Conservation (phyloP, 2,113 vertebrate genomes). For the Rissa tridactyla region DNA sequence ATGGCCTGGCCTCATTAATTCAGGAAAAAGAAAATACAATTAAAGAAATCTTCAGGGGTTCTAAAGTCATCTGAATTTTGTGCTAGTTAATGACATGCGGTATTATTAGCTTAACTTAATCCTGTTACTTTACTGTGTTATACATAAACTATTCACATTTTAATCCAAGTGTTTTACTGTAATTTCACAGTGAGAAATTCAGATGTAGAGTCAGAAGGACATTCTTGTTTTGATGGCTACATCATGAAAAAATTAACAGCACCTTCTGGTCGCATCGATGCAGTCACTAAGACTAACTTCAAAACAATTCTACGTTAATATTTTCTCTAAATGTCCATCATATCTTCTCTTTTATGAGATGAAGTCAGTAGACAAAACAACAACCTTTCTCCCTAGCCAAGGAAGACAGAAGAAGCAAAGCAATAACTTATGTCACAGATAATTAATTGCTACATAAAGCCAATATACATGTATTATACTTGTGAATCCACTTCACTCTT, state of each 20-base stretch:
- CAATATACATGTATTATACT: not conserved
- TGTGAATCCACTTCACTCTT: not conserved
- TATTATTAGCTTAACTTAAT: conserved; percentile 64
- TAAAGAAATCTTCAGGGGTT: conserved; percentile 67
- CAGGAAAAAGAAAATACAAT: conserved; percentile 68
- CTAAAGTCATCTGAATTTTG: conserved; percentile 67
- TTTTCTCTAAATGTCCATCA: not conserved
- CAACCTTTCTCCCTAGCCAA: not conserved
- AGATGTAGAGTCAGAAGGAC: not conserved
- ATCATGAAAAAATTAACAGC: not conserved
- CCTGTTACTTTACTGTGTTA: conserved; percentile 34
- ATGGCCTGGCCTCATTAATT: conserved; percentile 69
- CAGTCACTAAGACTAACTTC: not conserved
- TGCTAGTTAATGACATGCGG: conserved; percentile 29
- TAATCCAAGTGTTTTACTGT: not conserved
- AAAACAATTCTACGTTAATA: not conserved
- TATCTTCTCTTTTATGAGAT: not conserved
- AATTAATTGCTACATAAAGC: not conserved
- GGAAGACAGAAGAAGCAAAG: not conserved
- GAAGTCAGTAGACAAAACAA: not conserved
- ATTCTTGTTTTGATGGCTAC: not conserved
- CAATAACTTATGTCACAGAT: not conserved
- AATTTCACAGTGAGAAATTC: conserved; percentile 32
- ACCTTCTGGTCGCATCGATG: not conserved
- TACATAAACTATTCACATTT: conserved; percentile 31